Conservation (phyloP, 1,140 invertebrate genomes). For the Eriocheir sinensis region DNA sequence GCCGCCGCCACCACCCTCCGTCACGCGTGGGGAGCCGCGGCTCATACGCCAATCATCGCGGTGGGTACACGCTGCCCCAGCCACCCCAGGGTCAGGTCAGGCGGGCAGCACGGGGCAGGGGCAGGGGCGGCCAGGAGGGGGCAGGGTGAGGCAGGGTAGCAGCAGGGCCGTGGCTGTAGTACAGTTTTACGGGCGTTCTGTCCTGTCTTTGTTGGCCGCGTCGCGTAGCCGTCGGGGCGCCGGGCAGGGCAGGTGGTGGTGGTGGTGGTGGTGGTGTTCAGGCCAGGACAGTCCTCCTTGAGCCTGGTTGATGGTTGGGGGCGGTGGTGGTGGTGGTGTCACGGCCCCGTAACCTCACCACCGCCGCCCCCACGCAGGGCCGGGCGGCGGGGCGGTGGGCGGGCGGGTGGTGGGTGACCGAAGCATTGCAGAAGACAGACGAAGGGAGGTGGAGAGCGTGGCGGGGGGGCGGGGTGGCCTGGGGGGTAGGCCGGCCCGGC, state of each 20-base stretch:
- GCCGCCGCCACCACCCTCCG: constrained; percentile 12
- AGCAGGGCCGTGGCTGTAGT: neutral
- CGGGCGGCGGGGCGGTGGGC: neutral
- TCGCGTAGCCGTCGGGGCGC: neutral
- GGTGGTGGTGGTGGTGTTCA: constrained; percentile 15
- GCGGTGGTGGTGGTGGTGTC: constrained; percentile 25
- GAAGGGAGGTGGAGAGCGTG: constrained; percentile 34
- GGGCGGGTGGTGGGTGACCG: constrained; percentile 38
- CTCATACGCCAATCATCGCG: constrained; percentile 59
- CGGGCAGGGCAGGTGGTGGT: neutral
- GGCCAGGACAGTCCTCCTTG: neutral
- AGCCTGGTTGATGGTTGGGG: neutral
- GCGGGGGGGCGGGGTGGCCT: constrained; percentile 25
- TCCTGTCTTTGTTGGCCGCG: constrained; percentile 1
- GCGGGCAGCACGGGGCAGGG: constrained; percentile 9
- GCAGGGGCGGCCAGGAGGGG: neutral
- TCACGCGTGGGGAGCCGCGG: constrained; percentile 56
- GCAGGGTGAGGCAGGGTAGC: neutral
- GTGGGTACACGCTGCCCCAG: constrained; percentile 3
- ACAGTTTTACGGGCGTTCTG: neutral
- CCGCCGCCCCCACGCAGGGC: neutral
- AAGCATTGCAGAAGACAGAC: constrained; percentile 63
- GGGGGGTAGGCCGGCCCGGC: constrained; percentile 66
- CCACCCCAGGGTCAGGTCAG: constrained; percentile 17
- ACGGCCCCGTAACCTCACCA: constrained; percentile 38